Percentiles rank a stretch among this genome's conserved stretches.
phyloP scores from a whole-genome alignment of 2,113 vertebrate genomes.

The Sula dactylatra region DNA sequence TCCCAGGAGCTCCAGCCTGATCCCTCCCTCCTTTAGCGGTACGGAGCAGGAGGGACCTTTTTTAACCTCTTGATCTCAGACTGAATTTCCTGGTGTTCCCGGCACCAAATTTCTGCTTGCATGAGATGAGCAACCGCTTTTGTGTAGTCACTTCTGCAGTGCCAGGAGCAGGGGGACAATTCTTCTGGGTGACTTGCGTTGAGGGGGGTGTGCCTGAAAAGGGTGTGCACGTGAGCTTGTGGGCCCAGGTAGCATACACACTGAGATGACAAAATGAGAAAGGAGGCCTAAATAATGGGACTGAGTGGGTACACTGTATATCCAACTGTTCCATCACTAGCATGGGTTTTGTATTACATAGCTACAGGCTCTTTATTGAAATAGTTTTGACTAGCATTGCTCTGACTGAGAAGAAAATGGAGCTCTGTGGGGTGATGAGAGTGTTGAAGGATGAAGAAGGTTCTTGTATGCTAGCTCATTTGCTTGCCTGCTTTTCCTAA shows the following conservation, averaged over 20 bases:
- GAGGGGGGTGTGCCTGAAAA: not conserved
- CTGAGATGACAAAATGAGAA: not conserved
- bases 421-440: not conserved
- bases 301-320: accelerated
- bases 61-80: not conserved
- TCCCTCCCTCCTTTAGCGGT: not conserved
- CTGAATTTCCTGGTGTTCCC: not conserved
- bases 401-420: not conserved
- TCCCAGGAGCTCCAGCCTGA: not conserved
- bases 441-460: not conserved
- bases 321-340: not conserved
- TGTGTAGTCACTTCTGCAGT: not conserved
- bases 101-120: not conserved
- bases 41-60: not conserved
- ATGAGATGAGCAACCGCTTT: not conserved
- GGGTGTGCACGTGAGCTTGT: not conserved
- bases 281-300: not conserved
- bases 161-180: accelerated
- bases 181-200: not conserved
- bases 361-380: not conserved
- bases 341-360: not conserved
- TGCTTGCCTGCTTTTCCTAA: not conserved
- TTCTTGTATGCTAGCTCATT: not conserved
- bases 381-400: not conserved
- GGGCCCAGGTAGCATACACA: not conserved